phyloP scores from a whole-genome alignment of 2,797 vertebrate species.

The Coilia nasus region DNA sequence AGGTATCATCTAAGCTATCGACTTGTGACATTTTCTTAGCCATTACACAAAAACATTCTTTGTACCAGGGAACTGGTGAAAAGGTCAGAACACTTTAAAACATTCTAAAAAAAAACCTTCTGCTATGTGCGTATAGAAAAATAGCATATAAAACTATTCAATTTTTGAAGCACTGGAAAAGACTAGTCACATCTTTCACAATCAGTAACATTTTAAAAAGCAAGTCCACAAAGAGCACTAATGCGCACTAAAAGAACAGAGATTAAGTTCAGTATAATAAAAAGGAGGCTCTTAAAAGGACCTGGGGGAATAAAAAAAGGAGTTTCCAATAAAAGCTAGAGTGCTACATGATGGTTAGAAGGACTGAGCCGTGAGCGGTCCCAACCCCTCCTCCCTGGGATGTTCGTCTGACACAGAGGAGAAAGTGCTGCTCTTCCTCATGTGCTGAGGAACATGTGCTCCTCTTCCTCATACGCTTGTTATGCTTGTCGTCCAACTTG shows the following conservation, averaged over 20 bases:
- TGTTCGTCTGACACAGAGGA: neutral
- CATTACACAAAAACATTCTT: conserved; percentile 8
- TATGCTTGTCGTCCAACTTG: neutral
- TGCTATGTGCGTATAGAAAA: neutral
- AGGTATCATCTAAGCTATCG: neutral
- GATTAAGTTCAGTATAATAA: conserved; percentile 1
- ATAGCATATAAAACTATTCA: conserved; percentile 12
- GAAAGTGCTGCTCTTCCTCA: neutral
- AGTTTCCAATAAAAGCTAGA: neutral
- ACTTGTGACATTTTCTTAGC: neutral
- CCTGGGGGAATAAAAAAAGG: neutral
- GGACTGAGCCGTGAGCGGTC: neutral
- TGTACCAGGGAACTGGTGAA: neutral
- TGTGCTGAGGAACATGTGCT: neutral
- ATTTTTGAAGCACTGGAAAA: neutral
- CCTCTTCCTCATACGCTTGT: neutral
- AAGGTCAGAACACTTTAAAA: neutral
- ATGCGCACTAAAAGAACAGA: neutral
- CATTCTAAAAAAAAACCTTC: neutral
- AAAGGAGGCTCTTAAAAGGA: conserved; percentile 2
- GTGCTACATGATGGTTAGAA: neutral
- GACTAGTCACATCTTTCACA: neutral
- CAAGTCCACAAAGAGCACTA: conserved; percentile 7
- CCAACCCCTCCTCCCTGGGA: neutral
- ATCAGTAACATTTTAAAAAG: conserved; percentile 20